These are phyloP conservation scores for Telmatherina bonti DNA, from an alignment of 2,797 vertebrate species.

Conservation along the genomic window DNA sequence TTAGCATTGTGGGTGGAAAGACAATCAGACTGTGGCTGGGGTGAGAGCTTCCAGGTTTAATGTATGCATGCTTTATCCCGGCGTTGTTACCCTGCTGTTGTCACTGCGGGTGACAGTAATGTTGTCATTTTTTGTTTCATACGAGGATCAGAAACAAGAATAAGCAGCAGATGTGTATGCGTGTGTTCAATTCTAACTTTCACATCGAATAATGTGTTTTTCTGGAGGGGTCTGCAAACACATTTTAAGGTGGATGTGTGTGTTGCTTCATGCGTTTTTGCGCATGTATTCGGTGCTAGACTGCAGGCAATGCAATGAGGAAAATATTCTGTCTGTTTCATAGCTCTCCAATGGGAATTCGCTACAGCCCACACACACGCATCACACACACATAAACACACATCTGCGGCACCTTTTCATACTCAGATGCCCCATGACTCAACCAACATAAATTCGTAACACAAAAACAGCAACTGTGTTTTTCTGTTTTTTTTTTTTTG, in stretches of 20 bases:
- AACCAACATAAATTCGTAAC: constrained; percentile 2
- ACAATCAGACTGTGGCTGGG: constrained; percentile 10
- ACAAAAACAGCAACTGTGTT: constrained; percentile 3
- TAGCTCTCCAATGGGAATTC: constrained; percentile 15
- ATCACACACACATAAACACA: constrained; percentile 6
- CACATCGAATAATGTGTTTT: neutral
- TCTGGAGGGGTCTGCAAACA: neutral
- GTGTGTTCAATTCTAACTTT: constrained; percentile 12
- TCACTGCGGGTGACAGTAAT: constrained; percentile 40
- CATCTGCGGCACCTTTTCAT: constrained; percentile 25
- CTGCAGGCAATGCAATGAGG: constrained; percentile 19
- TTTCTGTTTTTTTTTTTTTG: neutral
- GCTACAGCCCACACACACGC: constrained; percentile 21
- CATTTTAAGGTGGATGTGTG: neutral
- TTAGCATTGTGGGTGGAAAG: constrained; percentile 13
- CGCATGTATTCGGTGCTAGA: neutral
- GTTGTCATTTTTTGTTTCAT: constrained; percentile 15
- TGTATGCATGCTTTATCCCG: constrained; percentile 11
- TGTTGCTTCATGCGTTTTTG: constrained; percentile 17
- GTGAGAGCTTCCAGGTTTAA: constrained; percentile 14
- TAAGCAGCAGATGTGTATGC: constrained; percentile 23
- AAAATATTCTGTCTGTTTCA: constrained; percentile 28
- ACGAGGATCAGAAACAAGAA: constrained; percentile 1
- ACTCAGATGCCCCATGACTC: constrained; percentile 36
- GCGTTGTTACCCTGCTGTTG: constrained; percentile 39